Base-by-base conservation (phyloP, 2,888 invertebrate genomes). In the Pantelozetes paolii region DNA sequence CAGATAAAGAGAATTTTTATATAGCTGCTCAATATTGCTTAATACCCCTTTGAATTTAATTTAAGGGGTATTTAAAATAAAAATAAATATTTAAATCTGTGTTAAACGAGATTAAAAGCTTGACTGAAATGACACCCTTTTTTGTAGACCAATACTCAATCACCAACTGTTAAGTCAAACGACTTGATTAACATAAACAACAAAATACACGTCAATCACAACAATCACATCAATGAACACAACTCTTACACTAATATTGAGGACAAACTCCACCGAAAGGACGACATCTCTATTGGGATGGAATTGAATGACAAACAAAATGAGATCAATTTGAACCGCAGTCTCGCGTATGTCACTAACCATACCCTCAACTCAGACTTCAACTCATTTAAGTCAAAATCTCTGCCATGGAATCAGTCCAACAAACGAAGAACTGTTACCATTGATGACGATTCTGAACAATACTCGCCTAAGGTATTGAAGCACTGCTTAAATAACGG, bases 381-480 rank as follows among this genome's bases (percentile, higher is more conserved):
- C 3, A 59, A 28, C 3, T 11, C 18, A 28, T 32, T n/a, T 36
- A 64, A 64, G 64, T 64, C 64, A 64, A 32, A 20, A n/a, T 36
- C 36, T 64, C 32, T 64, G 64, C 64, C 64, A 8, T 64, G 64
- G 64, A 64, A 20, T 64, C 64, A 64, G 30, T 64, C 64, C 20
- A 64, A 64, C n/a, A 64, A 64, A 20, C 18, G 30, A 11, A 32
- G 36, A 36, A 20, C 36, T 30, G 64, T 64, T 36, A 32, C 32
- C 20, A 64, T 32, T 30, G 64, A 64, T 20, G 64, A 32, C 5
- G 62, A 62, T 1, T 6, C 26, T 3, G 36, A 36, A 32, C 36
- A 64, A n/a, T 36, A 36, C 36, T 2, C 11, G 15, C 11, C 64
- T 3, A 64, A 64, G 32, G 64, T 64, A 59, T 32, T 36, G 36